Evolutionary conservation across 1,140 invertebrate genomes (phyloP).

Genomic region (Vanessa atalanta): DNA sequence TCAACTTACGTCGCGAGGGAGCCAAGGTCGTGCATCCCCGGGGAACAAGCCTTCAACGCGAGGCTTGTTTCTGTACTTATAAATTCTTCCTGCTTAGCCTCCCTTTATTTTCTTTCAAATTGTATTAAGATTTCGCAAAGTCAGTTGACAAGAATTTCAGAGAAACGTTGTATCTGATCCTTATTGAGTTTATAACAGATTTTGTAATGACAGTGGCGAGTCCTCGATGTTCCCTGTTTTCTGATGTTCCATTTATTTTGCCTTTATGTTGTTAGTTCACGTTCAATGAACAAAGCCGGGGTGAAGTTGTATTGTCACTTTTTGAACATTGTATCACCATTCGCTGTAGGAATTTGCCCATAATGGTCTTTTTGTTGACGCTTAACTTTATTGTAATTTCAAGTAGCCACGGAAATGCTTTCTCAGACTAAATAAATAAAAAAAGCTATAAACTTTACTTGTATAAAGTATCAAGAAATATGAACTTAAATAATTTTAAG

Average conservation of each 20-base stretch:
- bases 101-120: conserved; percentile 65
- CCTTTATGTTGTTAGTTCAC: conserved; percentile 55
- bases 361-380: conserved; percentile 27
- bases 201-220: conserved; percentile 3
- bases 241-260: conserved; percentile 47
- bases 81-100: conserved; percentile 55
- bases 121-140: conserved; percentile 71
- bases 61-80: conserved; percentile 50
- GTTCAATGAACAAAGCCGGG: conserved; percentile 57
- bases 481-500: too few species aligned
- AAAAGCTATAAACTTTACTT: too few species aligned
- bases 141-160: conserved; percentile 51
- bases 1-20: conserved; percentile 36
- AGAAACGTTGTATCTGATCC: conserved; percentile 55
- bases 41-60: conserved; percentile 18
- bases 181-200: conserved; percentile 63
- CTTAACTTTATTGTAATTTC: conserved; percentile 11
- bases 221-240: background rate
- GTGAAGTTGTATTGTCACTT: conserved; percentile 45
- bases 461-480: too few species aligned
- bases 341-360: conserved; percentile 31
- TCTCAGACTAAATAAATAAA: too few species aligned
- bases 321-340: conserved; percentile 45
- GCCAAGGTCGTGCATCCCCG: conserved; percentile 41
- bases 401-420: too few species aligned